Percentiles rank a stretch among this genome's conserved stretches.
phyloP scores from a whole-genome alignment of 2,113 vertebrate species.

The Glaucidium brasilianum region DNA sequence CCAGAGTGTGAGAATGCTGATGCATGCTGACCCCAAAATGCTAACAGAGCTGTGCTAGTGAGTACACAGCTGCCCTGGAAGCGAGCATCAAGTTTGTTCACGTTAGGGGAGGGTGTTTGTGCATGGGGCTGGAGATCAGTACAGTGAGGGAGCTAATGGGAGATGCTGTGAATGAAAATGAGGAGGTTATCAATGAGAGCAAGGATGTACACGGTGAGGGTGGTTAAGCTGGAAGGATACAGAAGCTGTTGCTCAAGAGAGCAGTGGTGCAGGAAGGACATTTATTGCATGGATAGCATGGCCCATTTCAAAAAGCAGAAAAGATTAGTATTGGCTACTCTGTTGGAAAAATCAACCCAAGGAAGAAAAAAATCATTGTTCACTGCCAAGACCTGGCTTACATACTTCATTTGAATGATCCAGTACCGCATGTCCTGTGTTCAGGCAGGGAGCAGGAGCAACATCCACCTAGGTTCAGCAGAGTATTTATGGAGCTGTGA shows the following conservation, averaged over 20 bases:
- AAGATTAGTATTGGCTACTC: not conserved
- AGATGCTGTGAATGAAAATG: not conserved
- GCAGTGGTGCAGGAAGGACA: not conserved
- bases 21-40: not conserved
- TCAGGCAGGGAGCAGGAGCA: not conserved
- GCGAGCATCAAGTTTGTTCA: fast-evolving
- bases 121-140: not conserved
- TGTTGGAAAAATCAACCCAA: not conserved
- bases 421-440: not conserved
- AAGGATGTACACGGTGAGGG: not conserved
- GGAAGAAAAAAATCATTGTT: not conserved
- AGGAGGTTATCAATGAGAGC: not conserved
- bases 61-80: not conserved
- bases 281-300: not conserved
- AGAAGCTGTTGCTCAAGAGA: not conserved
- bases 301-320: not conserved
- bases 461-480: fast-evolving
- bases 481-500: not conserved
- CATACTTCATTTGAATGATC: not conserved
- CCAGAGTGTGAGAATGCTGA: not conserved
- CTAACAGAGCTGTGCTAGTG: not conserved
- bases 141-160: not conserved
- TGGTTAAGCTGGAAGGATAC: not conserved
- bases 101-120: not conserved
- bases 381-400: not conserved